Evolutionary conservation across 2,797 vertebrate species (phyloP), one percentile per base, ranked within the genome.

Genomic region (Lacerta viridis): DNA sequence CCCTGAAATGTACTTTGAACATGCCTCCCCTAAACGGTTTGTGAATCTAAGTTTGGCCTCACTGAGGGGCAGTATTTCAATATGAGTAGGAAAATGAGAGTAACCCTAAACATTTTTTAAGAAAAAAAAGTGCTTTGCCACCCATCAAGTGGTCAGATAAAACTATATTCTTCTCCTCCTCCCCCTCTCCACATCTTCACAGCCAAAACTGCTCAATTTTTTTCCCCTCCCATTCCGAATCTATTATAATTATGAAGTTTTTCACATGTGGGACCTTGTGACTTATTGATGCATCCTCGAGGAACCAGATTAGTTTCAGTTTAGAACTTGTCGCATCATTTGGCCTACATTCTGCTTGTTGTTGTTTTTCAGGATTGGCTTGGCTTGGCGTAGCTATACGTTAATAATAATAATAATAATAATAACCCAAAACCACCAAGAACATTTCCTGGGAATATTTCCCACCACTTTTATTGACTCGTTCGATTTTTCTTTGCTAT

Each of bases 331-430:
- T 25, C 43, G 3, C 77, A 1, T 43, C 29, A 55, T 8, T 95
- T 93, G 96, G 94, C 93, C 93, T 94, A 95, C 86, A 89, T 94
- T 96, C 94, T 96, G 92, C 94, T 83, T 94, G 93, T 4, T 92
- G 3, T 88, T 90, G 50, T 94, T 87, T 92, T 89, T 89, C 87
- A 76, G 80, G 71, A 72, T 93, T 96, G 94, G 88, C 88, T 89
- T 91, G 3, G n/a, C 78, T 46, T 82, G 81, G 88, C 36, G 2
- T 74, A 91, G 61, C 7, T 7, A 36, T 25, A 43, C n/a, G 23
- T 75, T 27, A 68, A 33, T 33, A 33, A 33, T 33, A 33, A 33
- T 33, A 69, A 55, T 69, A 27, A 59, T 15, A 4, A 55, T 33
- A 33, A 33, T 33, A 33, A n/a, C 50, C 50, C 50, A 27, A 86